Conservation (phyloP, 2,888 invertebrate genomes). For the Standfussiana lucernea region DNA sequence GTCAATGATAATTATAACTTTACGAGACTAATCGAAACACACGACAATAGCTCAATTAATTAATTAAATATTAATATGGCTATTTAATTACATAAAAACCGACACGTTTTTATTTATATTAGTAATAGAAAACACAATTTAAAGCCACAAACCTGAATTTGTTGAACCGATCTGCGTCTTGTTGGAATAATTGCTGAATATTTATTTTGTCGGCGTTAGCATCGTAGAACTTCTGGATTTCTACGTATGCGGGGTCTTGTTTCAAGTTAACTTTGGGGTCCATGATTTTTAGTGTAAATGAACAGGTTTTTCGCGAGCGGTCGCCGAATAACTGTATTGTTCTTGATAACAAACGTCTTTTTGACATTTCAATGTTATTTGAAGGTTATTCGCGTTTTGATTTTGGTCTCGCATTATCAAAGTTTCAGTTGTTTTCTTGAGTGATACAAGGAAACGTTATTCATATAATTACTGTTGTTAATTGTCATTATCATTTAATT, state of each 20-base stretch:
- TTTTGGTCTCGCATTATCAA: slow-evolving; percentile 49
- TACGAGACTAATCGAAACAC: slow-evolving; percentile 14
- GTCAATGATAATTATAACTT: slow-evolving; percentile 67
- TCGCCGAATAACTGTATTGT: slow-evolving; percentile 73
- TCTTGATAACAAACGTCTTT: slow-evolving; percentile 84
- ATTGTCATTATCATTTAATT: not conserved
- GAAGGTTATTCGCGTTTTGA: slow-evolving; percentile 87
- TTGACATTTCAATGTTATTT: slow-evolving; percentile 88
- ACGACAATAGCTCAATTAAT: not conserved
- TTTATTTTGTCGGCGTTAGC: slow-evolving; percentile 93
- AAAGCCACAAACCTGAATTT: slow-evolving; percentile 94
- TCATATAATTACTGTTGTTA: not conserved
- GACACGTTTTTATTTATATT: slow-evolving; percentile 40
- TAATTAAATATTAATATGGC: not conserved
- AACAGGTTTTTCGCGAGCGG: slow-evolving; percentile 70
- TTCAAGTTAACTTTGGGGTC: slow-evolving; percentile 85
- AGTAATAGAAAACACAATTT: slow-evolving; percentile 48
- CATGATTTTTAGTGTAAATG: slow-evolving; percentile 80
- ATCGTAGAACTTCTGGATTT: slow-evolving; percentile 94
- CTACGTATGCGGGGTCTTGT: slow-evolving; percentile 93
- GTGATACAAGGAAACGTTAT: not conserved
- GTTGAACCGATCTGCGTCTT: slow-evolving; percentile 95
- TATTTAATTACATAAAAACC: slow-evolving; percentile 28
- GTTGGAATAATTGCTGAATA: slow-evolving; percentile 95
- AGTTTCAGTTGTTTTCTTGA: slow-evolving; percentile 35